phyloP scores from a whole-genome alignment of 2,797 vertebrate species.

The Taeniopygia guttata region DNA sequence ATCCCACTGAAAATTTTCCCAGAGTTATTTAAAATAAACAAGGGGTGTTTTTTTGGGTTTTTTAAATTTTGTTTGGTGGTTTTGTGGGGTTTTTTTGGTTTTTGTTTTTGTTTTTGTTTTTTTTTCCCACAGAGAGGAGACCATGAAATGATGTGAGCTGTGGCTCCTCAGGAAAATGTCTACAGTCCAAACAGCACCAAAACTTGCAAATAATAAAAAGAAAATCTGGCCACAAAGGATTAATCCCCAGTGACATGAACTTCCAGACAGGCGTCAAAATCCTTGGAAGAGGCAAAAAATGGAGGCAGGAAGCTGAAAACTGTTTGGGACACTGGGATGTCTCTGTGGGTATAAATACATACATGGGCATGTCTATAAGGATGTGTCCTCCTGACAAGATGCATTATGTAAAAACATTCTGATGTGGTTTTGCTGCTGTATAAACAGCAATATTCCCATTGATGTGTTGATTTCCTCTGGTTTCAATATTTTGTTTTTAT shows the following conservation, averaged over 20 bases:
- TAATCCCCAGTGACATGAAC: background rate
- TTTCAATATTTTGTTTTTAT: background rate
- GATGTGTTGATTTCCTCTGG: background rate
- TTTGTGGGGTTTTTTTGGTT: too few relatives aligned
- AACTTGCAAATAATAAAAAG: too few relatives aligned
- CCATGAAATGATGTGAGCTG: background rate
- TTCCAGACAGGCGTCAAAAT: background rate
- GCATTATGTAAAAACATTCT: background rate
- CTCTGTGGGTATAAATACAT: accelerated
- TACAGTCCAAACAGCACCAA: background rate
- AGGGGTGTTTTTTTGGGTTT: too few relatives aligned
- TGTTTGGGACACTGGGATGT: background rate
- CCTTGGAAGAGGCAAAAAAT: accelerated
- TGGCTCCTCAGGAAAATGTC: background rate
- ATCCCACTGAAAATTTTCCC: background rate
- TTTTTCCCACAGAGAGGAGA: background rate
- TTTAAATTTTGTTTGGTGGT: too few relatives aligned
- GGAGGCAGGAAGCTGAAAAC: background rate
- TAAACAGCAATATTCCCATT: background rate
- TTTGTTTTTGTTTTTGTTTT: too few relatives aligned
- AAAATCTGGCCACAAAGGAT: accelerated
- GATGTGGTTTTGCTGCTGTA: background rate
- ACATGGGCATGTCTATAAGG: accelerated
- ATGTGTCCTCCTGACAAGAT: background rate
- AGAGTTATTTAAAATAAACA: background rate